Conservation (phyloP, 2,888 invertebrate genomes). For the Orthosia gracilis region DNA sequence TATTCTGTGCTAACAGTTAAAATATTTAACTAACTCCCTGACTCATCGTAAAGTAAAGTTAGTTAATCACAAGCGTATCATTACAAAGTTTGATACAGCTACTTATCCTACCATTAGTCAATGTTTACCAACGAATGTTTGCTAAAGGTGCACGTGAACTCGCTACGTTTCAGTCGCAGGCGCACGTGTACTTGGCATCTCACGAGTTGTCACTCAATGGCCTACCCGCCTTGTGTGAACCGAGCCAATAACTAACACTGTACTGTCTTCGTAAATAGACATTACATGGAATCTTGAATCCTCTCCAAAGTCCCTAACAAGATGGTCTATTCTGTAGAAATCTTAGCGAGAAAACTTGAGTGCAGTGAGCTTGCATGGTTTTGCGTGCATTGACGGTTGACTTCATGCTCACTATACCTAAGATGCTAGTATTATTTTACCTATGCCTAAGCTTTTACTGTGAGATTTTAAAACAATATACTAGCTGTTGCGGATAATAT, state of each 20-base stretch:
- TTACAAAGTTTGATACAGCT: constrained; percentile 1
- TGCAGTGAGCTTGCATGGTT: too few relatives aligned
- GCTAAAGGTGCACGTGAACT: constrained; percentile 35
- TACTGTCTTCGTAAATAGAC: constrained; percentile 48
- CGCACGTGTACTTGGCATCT: constrained; percentile 59
- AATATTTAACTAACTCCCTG: constrained; percentile 9
- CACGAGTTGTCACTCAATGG: constrained; percentile 42
- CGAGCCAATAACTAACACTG: constrained; percentile 46
- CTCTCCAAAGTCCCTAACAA: constrained; percentile 62
- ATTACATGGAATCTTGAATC: constrained; percentile 69
- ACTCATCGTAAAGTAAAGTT: constrained; percentile 17
- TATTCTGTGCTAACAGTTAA: too few relatives aligned
- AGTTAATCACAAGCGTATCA: constrained; percentile 22
- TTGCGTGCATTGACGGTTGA: too few relatives aligned
- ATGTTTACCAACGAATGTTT: constrained; percentile 41
- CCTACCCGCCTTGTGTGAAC: constrained; percentile 31
- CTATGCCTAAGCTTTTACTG: too few relatives aligned
- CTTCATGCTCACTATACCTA: too few relatives aligned
- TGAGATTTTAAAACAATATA: too few relatives aligned
- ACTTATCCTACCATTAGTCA: constrained; percentile 27
- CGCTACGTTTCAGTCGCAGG: background rate
- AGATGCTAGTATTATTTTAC: too few relatives aligned
- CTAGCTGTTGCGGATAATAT: too few relatives aligned
- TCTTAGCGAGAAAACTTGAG: background rate
- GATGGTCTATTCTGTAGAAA: background rate